Conservation (phyloP, 2,888 invertebrate species). For the Ferdinandea cuprea region DNA sequence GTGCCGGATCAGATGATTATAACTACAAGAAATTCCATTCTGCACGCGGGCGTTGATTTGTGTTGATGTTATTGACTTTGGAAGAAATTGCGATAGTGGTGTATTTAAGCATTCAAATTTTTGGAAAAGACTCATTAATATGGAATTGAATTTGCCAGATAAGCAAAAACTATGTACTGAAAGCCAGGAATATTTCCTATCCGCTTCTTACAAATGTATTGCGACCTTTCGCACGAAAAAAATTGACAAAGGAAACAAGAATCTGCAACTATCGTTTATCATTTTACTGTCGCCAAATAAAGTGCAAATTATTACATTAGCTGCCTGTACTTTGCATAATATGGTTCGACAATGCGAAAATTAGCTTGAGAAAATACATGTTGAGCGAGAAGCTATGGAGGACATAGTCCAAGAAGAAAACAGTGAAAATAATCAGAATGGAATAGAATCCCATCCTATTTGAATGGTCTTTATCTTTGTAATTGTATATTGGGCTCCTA, state of each 20-base stretch:
- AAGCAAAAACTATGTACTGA: constrained; percentile 29
- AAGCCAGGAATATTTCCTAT: constrained; percentile 38
- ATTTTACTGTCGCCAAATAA: too few species aligned
- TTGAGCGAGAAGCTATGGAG: too few species aligned
- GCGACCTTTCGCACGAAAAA: constrained; percentile 43
- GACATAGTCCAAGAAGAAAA: too few species aligned
- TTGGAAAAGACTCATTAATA: constrained; percentile 30
- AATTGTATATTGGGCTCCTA: too few species aligned
- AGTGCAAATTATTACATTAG: too few species aligned
- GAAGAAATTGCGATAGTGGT: constrained; percentile 47
- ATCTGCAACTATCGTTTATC: constrained; percentile 2
- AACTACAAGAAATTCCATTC: constrained; percentile 37
- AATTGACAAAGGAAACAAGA: constrained; percentile 52
- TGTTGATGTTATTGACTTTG: constrained; percentile 48
- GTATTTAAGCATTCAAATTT: constrained; percentile 50
- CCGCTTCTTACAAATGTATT: constrained; percentile 42
- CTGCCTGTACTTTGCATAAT: too few species aligned
- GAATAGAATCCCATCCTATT: too few species aligned
- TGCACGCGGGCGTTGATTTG: constrained; percentile 50
- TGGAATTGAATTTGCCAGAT: constrained; percentile 30
- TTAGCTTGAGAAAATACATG: too few species aligned
- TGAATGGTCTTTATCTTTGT: too few species aligned
- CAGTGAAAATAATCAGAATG: too few species aligned
- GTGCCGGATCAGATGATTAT: constrained; percentile 19
- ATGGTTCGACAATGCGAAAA: too few species aligned